Evolutionary conservation across 2,797 vertebrate species (phyloP), one percentile per base, ranked within the genome.

Genomic region (Morus bassanus): DNA sequence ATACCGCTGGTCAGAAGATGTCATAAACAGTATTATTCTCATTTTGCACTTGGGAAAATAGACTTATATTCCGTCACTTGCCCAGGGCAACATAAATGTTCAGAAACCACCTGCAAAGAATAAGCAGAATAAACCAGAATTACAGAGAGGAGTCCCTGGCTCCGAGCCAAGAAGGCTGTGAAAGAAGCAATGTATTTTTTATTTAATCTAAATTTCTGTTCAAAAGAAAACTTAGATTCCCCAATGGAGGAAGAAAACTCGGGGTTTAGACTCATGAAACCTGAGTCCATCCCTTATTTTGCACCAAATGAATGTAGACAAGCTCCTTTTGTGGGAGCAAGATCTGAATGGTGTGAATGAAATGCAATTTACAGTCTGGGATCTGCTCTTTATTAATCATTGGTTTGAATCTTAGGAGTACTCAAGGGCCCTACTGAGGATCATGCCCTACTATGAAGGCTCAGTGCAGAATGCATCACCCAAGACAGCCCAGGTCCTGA

Each of bases 341-440:
- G 43, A 85, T 83, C 60, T 88, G 90, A 90, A 89, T 72, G 28
- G 88, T 94, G 95, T 91, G 94, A 95, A 96, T 93, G 92, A 96
- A 95, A 89, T 78, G 75, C 57, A 92, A 92, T 94, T 96, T 94
- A 67, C 56, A 94, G 75, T 53, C 50, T 83, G 46, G 57, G 85
- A 89, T 95, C 93, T 97, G 86, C 91, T 95, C 93, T 96, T 95
- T 95, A 96, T 96, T 96, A 96, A 92, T 94, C 57, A 94, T 94
- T 96, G 95, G 77, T 93, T 91, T 86, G 73, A 95, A 84, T 93
- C 79, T 83, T 43, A 46, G 85, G 53, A 64, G 53, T 81, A 81
- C 85, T 95, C 87, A 69, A 78, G 94, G 69, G 88, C 31, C 63
- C 22, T 76, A 45, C 76, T 33, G 85, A 89, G 68, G 86, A 93